These are phyloP conservation scores for Phataginus tetradactyla DNA, from an alignment of 2,797 vertebrate species.

Conservation along the genomic window DNA sequence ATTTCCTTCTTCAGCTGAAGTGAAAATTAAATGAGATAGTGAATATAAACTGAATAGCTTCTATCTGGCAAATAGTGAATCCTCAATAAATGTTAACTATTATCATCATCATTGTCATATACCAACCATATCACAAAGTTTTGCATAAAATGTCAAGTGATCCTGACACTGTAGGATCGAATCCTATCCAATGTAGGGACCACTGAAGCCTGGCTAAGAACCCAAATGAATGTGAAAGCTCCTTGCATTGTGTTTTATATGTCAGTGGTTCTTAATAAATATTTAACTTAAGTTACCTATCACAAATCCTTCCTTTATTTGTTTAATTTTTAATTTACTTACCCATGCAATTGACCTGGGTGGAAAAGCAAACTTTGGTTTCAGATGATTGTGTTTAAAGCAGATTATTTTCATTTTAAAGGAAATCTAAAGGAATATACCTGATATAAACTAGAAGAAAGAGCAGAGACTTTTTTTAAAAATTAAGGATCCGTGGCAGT, in stretches of 20 bases:
- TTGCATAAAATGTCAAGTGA: background rate
- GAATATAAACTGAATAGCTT: background rate
- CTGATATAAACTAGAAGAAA: slow-evolving; percentile 15
- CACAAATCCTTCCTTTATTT: slow-evolving; percentile 32
- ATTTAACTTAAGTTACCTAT: slow-evolving; percentile 58
- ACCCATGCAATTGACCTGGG: background rate
- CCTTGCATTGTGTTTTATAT: background rate
- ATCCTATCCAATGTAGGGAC: background rate
- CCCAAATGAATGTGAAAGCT: background rate
- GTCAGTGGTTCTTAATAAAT: background rate
- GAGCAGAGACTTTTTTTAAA: background rate
- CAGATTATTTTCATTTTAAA: slow-evolving; percentile 9
- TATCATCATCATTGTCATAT: background rate
- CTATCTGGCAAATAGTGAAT: background rate
- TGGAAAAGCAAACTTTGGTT: background rate
- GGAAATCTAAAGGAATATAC: background rate
- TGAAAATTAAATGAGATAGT: slow-evolving; percentile 42
- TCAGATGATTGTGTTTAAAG: slow-evolving; percentile 7
- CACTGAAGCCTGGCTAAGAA: background rate
- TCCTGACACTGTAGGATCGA: background rate
- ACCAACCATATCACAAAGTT: background rate
- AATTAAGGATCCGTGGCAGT: background rate
- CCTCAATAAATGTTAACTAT: slow-evolving; percentile 5
- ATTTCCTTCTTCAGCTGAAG: slow-evolving; percentile 7
- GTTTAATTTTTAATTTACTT: slow-evolving; percentile 27